Evolutionary conservation across 2,113 vertebrate genomes (phyloP).

Genomic region (Rhadina sibilatrix): DNA sequence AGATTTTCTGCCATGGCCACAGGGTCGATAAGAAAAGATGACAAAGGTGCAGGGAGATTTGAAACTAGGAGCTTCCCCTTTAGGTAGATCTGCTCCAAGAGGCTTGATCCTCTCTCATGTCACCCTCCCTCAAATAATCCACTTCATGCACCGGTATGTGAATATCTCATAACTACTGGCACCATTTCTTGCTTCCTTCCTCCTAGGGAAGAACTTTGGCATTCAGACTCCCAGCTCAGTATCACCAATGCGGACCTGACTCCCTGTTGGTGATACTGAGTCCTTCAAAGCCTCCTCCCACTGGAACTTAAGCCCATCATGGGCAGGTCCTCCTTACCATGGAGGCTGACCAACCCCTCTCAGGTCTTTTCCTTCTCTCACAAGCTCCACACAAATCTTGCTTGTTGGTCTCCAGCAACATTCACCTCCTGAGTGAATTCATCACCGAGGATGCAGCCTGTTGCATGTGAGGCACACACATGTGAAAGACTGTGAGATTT

Average conservation of each 20-base stretch:
- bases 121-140: background rate
- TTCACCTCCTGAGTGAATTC: background rate
- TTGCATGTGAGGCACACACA: background rate
- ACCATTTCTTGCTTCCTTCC: background rate
- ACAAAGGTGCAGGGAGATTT: background rate
- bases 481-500: background rate
- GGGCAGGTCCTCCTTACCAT: accelerated
- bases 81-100: background rate
- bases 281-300: background rate
- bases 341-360: background rate
- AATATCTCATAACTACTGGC: background rate
- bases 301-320: background rate
- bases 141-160: accelerated
- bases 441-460: background rate
- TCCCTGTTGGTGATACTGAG: background rate
- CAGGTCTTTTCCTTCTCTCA: background rate
- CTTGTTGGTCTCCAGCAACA: background rate
- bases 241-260: background rate
- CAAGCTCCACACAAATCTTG: background rate
- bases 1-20: background rate
- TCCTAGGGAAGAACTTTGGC: background rate
- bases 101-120: background rate
- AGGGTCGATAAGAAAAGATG: accelerated
- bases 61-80: background rate
- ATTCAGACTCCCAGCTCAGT: background rate